phyloP scores from a whole-genome alignment of 2,113 vertebrate genomes.

The Alethe diademata region DNA sequence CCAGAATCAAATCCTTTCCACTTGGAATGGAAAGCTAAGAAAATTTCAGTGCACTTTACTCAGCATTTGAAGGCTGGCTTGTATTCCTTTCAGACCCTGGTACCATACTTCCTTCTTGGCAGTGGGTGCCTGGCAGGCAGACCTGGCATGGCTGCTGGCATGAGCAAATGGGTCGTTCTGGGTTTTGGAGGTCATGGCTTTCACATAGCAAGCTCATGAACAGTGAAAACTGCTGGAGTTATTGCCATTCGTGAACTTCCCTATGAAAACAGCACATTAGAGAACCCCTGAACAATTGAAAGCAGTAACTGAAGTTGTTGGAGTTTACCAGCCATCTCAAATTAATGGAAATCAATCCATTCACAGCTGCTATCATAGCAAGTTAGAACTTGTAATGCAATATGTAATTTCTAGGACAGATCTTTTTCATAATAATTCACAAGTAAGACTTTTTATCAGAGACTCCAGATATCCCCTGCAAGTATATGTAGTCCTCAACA shows the following conservation, averaged over 20 bases:
- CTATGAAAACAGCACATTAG: conserved; percentile 36
- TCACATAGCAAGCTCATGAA: conserved; percentile 35
- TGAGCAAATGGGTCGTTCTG: conserved; percentile 16
- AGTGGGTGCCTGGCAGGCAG: background rate
- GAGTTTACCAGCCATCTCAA: conserved; percentile 20
- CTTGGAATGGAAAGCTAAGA: background rate
- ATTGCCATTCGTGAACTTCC: conserved; percentile 55
- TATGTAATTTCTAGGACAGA: conserved; percentile 23
- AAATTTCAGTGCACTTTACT: background rate
- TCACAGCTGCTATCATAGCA: background rate
- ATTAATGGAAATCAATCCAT: conserved; percentile 27
- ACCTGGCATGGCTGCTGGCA: background rate
- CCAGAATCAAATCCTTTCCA: background rate
- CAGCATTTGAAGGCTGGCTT: background rate
- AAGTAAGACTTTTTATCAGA: background rate
- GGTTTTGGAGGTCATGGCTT: background rate
- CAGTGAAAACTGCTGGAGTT: conserved; percentile 14
- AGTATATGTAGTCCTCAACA: background rate
- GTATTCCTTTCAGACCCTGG: background rate
- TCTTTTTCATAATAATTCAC: background rate
- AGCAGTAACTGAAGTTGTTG: conserved; percentile 31
- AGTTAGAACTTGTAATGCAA: conserved; percentile 33
- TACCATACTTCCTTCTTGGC: background rate
- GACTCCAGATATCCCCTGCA: background rate
- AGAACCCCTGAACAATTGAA: conserved; percentile 50